Evolutionary conservation across 2,113 vertebrate species (phyloP), one percentile per base, ranked within the genome.

Genomic region (Seriola quinqueradiata): DNA sequence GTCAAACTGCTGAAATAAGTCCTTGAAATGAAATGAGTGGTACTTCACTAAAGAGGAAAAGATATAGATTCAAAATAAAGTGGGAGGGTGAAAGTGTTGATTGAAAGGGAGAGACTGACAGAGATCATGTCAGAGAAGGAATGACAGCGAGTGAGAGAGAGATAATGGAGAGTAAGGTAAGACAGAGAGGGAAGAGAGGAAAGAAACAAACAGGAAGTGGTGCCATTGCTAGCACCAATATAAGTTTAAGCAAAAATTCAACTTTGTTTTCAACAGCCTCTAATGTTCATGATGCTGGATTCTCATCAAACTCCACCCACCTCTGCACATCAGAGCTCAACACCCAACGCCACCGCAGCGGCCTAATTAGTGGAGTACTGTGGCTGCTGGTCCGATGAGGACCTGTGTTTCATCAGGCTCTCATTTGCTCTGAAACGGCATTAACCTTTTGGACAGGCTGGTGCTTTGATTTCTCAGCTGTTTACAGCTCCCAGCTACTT

Each of bases 391-490:
- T 65, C 64, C 60, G 12, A 59, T 6, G 54, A 70, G 75, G 54
- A 32, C 57, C 83, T 8, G 46, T 60, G 79, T 89, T 92, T 90
- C 77, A 89, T 90, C 86, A 75, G 44, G 25, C 48, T 74, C 87
- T 81, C 70, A 48, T 88, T 84, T 77, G 79, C 81, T 76, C 76
- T 84, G 52, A 91, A 88, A 89, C 83, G 81, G 77, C 58, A 89
- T 92, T 91, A 92, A 93, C 90, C 93, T 92, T 92, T 86, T 70
- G 79, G 70, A 75, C 66, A 32, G 48, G n/a, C 81, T 61, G 82
- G 44, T 63, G 81, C 88, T 90, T 87, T 89, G 90, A 90, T 86
- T 90, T 84, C 88, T 85, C 89, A 90, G 87, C 83, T 91, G 89
- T 90, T 92, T 89, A 87, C 82, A 73, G 81, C 77, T 72, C 67